These are phyloP conservation scores for Bos indicus DNA, from an alignment of 2,113 vertebrate genomes.

Conservation along the genomic window DNA sequence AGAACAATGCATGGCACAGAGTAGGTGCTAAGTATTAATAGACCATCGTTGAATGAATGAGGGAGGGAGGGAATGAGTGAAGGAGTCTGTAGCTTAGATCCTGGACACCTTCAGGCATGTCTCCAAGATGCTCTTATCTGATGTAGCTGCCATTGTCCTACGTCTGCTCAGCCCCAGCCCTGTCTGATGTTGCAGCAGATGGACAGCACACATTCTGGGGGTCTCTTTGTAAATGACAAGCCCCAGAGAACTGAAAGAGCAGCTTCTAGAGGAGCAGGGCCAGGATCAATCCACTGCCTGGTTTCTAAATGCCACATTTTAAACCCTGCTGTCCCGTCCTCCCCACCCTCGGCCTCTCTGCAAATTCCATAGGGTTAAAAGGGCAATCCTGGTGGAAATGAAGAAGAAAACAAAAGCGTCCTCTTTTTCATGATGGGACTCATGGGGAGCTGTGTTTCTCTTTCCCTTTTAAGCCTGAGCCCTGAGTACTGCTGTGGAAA, in stretches of 20 bases:
- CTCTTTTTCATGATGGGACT: background rate
- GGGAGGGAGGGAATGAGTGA: background rate
- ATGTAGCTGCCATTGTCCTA: background rate
- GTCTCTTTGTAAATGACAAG: constrained; percentile 16
- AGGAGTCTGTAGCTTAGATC: constrained; percentile 21
- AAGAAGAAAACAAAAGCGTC: background rate
- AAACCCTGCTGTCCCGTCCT: background rate
- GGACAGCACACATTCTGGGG: constrained; percentile 1
- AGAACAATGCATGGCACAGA: background rate
- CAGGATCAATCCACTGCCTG: background rate
- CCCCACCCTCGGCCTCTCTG: background rate
- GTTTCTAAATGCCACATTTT: constrained; percentile 30
- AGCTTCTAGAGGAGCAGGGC: background rate
- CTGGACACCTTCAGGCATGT: background rate
- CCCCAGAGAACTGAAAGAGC: background rate
- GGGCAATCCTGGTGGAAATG: background rate
- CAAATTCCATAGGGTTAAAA: constrained; percentile 34
- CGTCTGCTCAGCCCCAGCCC: background rate
- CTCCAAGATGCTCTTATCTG: constrained; percentile 55
- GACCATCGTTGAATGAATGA: background rate
- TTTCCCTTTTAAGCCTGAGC: background rate
- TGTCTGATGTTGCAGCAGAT: background rate
- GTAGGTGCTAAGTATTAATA: background rate
- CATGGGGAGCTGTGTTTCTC: background rate
- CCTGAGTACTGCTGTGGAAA: background rate